These are phyloP conservation scores for Cecropterus lyciades DNA, from an alignment of 1,140 invertebrate species.

Conservation along the genomic window DNA sequence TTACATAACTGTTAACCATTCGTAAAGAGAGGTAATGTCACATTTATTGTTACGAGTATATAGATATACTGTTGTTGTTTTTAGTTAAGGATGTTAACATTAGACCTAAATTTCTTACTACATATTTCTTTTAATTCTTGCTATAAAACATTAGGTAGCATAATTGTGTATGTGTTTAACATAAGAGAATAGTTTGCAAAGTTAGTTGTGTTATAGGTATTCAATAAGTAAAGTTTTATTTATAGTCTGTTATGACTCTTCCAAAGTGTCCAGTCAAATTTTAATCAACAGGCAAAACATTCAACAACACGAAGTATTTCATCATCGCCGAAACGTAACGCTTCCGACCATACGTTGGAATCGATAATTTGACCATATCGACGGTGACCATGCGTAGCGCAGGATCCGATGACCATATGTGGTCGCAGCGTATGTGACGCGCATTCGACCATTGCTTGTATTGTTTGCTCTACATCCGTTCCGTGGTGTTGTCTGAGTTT, in stretches of 20 bases:
- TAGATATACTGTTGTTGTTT: too few species aligned
- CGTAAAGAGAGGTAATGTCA: too few species aligned
- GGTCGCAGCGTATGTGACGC: slow-evolving; percentile 43
- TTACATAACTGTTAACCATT: too few species aligned
- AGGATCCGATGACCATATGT: slow-evolving; percentile 48
- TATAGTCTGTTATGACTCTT: background rate
- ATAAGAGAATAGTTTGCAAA: too few species aligned
- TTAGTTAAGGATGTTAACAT: too few species aligned
- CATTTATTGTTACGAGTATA: too few species aligned
- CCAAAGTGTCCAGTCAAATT: background rate
- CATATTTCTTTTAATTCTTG: too few species aligned
- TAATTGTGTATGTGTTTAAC: too few species aligned
- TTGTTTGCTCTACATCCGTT: slow-evolving; percentile 34
- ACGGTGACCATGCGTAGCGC: slow-evolving; percentile 36
- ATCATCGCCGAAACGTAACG: slow-evolving; percentile 23
- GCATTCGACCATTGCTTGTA: slow-evolving; percentile 43
- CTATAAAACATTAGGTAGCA: too few species aligned
- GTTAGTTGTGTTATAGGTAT: too few species aligned
- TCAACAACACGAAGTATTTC: slow-evolving; percentile 29
- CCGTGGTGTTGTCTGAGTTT: background rate
- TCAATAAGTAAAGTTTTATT: too few species aligned
- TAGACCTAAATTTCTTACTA: too few species aligned
- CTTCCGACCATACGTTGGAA: background rate
- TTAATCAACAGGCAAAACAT: slow-evolving; percentile 4
- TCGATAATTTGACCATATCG: slow-evolving; percentile 30